phyloP scores from a whole-genome alignment of 2,888 invertebrate species.

The Diarsia brunnea region DNA sequence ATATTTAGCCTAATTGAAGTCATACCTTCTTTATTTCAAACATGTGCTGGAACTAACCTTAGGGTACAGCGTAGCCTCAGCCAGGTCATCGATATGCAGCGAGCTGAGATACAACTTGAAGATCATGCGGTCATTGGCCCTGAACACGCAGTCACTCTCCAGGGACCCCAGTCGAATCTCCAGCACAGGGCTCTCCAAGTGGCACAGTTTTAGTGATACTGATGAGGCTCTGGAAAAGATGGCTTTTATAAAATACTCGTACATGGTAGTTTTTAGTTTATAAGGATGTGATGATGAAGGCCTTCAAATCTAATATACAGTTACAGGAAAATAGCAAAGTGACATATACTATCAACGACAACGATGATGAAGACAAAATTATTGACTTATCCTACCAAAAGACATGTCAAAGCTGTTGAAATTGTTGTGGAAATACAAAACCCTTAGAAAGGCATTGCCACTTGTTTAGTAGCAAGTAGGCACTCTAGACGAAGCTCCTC shows the following conservation, averaged over 20 bases:
- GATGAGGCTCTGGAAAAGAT: constrained; percentile 88
- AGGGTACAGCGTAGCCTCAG: constrained; percentile 94
- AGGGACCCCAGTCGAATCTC: constrained; percentile 92
- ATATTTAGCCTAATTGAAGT: not conserved
- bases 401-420: not conserved
- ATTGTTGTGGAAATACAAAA: not conserved
- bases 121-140: constrained; percentile 94
- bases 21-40: not conserved
- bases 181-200: constrained; percentile 93
- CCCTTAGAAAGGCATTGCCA: not conserved
- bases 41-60: constrained; percentile 87
- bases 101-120: constrained; percentile 93
- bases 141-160: constrained; percentile 94
- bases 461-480: not conserved
- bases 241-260: too few relatives aligned
- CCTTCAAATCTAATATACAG: not conserved
- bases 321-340: not conserved
- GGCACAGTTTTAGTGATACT: constrained; percentile 92
- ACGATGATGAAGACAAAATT: not conserved
- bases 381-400: not conserved
- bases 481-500: not conserved
- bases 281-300: too few relatives aligned
- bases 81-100: constrained; percentile 93
- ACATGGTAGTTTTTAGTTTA: not conserved
- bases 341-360: not conserved